These are phyloP conservation scores for Villa cingulata DNA, from an alignment of 2,888 invertebrate genomes.

Conservation along the genomic window DNA sequence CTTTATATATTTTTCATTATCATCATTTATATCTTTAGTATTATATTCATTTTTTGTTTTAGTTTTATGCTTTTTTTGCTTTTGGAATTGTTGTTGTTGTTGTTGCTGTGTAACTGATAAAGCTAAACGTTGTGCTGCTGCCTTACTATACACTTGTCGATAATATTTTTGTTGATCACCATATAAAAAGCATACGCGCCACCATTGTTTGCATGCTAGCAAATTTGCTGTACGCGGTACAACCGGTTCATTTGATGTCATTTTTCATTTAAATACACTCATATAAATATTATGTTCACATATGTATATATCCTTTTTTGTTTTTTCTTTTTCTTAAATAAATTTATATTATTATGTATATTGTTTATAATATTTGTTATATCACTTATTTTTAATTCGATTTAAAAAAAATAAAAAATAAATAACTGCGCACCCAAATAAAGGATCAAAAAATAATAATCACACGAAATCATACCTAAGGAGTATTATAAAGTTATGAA, in stretches of 20 bases:
- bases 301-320: constrained; percentile 1
- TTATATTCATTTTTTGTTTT: constrained; percentile 12
- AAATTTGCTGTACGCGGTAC: constrained; percentile 51
- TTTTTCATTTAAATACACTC: constrained; percentile 26
- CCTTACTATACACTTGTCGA: constrained; percentile 59
- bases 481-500: too few species aligned
- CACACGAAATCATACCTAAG: too few species aligned
- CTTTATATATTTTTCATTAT: neutral
- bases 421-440: too few species aligned
- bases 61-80: too few species aligned
- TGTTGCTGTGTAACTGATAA: constrained; percentile 19
- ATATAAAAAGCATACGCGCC: constrained; percentile 80
- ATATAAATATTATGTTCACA: too few species aligned
- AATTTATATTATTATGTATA: too few species aligned
- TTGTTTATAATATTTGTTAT: too few species aligned
- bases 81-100: constrained; percentile 6
- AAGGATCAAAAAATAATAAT: too few species aligned
- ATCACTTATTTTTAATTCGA: too few species aligned
- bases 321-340: neutral
- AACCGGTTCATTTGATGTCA: constrained; percentile 30
- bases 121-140: constrained; percentile 40
- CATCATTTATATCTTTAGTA: neutral
- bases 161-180: constrained; percentile 78
- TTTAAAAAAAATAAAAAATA: too few species aligned
- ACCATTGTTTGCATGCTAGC: constrained; percentile 76